Evolutionary conservation across 2,113 vertebrate species (phyloP).

Genomic region (Aepyceros melampus): DNA sequence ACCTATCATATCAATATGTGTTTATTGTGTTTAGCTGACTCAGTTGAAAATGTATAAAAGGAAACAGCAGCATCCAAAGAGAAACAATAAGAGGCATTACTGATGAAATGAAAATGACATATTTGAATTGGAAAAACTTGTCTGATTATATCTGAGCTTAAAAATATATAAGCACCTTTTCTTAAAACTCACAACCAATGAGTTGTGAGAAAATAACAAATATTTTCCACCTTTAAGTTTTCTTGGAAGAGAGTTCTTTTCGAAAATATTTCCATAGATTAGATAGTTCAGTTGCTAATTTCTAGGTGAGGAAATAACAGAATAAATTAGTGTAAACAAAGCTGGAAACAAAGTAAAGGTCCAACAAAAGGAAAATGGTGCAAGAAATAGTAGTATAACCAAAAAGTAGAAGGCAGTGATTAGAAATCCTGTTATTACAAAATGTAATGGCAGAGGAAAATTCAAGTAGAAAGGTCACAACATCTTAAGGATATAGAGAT

Average conservation of each 20-base stretch:
- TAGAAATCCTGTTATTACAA: not conserved
- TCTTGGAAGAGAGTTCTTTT: not conserved
- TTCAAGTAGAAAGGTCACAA: not conserved
- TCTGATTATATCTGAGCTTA: slow-evolving; percentile 4
- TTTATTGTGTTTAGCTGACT: slow-evolving; percentile 32
- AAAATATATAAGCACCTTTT: not conserved
- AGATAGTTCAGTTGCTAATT: not conserved
- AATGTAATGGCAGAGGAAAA: not conserved
- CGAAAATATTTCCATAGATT: not conserved
- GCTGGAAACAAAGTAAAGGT: not conserved
- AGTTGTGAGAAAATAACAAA: not conserved
- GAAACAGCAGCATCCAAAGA: not conserved
- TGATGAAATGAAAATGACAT: not conserved
- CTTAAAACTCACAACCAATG: not conserved
- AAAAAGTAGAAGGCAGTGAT: not conserved
- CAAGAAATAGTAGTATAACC: not conserved
- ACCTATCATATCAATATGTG: slow-evolving; percentile 31
- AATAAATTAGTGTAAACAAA: not conserved
- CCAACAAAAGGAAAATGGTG: not conserved
- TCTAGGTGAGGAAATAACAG: not conserved
- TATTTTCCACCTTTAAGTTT: not conserved
- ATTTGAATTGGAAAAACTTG: slow-evolving; percentile 15
- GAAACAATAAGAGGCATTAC: not conserved
- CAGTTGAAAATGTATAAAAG: slow-evolving; percentile 17
- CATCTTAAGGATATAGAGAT: not conserved